A percentile compares a stretch with the other conserved stretches of the same genome.
phyloP scores from a whole-genome alignment of 2,113 vertebrate genomes.

The Ceyx cyanopectus region DNA sequence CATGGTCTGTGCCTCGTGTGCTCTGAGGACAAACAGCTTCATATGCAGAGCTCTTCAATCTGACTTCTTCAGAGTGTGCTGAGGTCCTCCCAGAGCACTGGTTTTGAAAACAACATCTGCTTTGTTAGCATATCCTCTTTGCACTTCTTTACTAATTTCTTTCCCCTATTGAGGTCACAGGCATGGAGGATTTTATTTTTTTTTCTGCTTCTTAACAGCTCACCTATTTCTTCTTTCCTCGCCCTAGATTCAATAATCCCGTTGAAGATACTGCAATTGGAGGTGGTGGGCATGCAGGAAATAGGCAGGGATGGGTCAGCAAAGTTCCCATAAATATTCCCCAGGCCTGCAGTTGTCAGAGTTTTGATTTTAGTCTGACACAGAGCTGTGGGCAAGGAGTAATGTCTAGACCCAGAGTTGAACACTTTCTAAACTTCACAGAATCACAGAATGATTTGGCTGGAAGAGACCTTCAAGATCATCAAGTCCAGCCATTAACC shows the following conservation, averaged over 20 bases:
- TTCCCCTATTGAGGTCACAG: slow-evolving; percentile 52
- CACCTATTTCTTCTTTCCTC: slow-evolving; percentile 22
- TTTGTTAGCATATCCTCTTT: slow-evolving; percentile 38
- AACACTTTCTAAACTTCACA: background rate
- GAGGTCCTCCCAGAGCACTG: background rate
- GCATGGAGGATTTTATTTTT: slow-evolving; percentile 22
- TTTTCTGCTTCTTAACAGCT: slow-evolving; percentile 43
- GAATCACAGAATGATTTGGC: too few relatives aligned
- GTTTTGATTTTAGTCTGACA: background rate
- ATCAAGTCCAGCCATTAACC: too few relatives aligned
- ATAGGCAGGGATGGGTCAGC: background rate
- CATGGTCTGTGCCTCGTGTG: background rate
- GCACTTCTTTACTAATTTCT: slow-evolving; percentile 36
- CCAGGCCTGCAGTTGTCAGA: background rate
- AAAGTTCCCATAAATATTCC: background rate
- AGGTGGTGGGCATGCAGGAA: background rate
- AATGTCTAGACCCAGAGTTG: background rate
- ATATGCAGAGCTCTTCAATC: background rate
- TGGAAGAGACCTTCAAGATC: too few relatives aligned
- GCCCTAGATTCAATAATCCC: slow-evolving; percentile 15
- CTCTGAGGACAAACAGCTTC: background rate
- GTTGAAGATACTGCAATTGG: background rate
- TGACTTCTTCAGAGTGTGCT: background rate
- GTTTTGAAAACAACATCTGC: slow-evolving; percentile 11
- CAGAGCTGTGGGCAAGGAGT: background rate